Evolutionary conservation across 1,140 invertebrate genomes (phyloP).

Genomic region (Drosophila watanabei): DNA sequence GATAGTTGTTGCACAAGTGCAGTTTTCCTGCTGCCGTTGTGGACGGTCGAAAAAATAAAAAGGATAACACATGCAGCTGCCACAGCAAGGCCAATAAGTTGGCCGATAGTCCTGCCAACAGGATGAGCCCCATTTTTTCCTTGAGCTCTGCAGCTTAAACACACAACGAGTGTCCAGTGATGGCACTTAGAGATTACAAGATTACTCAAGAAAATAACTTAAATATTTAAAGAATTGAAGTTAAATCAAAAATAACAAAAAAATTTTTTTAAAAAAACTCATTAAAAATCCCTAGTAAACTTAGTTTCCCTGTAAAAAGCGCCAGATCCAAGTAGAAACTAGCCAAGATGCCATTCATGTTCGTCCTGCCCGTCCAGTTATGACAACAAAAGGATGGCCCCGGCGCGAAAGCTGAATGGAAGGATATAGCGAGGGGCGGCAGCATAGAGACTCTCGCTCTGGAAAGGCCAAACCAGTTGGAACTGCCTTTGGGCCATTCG

Average conservation of each 20-base stretch:
- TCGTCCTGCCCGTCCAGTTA: slow-evolving; percentile 37
- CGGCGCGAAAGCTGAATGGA: slow-evolving; percentile 38
- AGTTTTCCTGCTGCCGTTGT: slow-evolving; percentile 44
- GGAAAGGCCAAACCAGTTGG: slow-evolving; percentile 38
- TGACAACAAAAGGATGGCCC: slow-evolving; percentile 57
- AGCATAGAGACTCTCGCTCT: slow-evolving; percentile 8
- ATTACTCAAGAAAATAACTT: background rate
- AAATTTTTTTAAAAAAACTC: no score
- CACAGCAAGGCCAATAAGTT: slow-evolving; percentile 42
- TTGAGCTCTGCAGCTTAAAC: slow-evolving; percentile 6
- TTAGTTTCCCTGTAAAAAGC: background rate
- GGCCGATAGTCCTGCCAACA: slow-evolving; percentile 32
- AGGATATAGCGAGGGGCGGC: slow-evolving; percentile 3
- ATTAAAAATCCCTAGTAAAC: background rate
- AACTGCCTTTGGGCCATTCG: slow-evolving; percentile 49
- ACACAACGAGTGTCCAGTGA: slow-evolving; percentile 6
- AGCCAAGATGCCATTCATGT: slow-evolving; percentile 11
- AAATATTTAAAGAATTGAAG: background rate
- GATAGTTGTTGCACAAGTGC: slow-evolving; percentile 57
- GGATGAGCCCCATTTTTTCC: slow-evolving; percentile 27
- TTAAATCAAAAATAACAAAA: background rate
- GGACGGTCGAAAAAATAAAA: slow-evolving; percentile 57
- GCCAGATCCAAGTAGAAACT: background rate
- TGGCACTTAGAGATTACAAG: background rate
- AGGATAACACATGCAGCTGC: slow-evolving; percentile 47